Percentiles rank a stretch among this genome's conserved stretches.
Conservation (phyloP, 1,140 invertebrate genomes). For the Drosophila watanabei region DNA sequence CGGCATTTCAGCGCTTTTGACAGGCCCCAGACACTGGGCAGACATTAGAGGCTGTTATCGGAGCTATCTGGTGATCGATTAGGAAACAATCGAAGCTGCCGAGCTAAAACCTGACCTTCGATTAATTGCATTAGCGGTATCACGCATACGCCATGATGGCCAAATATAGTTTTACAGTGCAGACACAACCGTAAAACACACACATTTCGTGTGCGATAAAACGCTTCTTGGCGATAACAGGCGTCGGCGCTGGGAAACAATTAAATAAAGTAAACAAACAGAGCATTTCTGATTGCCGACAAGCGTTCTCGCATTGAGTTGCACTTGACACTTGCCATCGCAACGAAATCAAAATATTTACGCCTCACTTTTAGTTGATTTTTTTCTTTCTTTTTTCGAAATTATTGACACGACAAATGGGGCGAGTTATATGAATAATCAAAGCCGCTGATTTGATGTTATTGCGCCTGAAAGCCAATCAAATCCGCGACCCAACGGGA, state of each 20-base stretch:
- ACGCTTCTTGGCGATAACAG: constrained; percentile 23
- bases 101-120: constrained; percentile 29
- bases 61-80: constrained; percentile 13
- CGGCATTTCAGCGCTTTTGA: constrained; percentile 21
- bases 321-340: constrained; percentile 45
- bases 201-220: constrained; percentile 18
- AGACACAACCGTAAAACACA: constrained; percentile 26
- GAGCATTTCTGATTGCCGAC: constrained; percentile 18
- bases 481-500: constrained; percentile 28
- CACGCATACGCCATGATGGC: constrained; percentile 36
- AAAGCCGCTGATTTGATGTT: constrained; percentile 47
- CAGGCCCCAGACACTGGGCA: constrained; percentile 23
- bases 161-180: constrained; percentile 16
- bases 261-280: constrained; percentile 38
- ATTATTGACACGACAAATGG: constrained; percentile 68
- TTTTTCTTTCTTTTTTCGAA: constrained; percentile 7
- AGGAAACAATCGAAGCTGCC: constrained; percentile 5
- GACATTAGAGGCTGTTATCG: constrained; percentile 22
- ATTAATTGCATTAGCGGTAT: constrained; percentile 37
- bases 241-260: constrained; percentile 20
- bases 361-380: constrained; percentile 52
- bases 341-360: constrained; percentile 71
- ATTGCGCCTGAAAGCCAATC: constrained; percentile 67
- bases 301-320: constrained; percentile 22
- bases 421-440: constrained; percentile 46